Evolutionary conservation across 2,888 invertebrate genomes (phyloP).

Genomic region (Chalcis sispes): DNA sequence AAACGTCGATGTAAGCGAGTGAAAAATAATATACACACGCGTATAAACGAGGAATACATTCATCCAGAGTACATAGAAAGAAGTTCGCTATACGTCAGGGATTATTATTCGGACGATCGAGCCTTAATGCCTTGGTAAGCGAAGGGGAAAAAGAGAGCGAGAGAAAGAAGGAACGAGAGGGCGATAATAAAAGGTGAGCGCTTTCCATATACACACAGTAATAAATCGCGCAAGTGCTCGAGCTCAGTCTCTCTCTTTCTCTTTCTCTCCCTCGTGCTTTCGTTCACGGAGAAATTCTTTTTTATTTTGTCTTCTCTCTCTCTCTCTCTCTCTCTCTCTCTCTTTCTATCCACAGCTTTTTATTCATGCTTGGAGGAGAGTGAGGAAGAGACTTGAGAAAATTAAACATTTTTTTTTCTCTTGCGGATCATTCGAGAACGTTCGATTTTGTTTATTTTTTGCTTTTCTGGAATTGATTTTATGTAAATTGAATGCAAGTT

Average conservation of each 20-base stretch:
- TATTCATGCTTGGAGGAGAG: no score
- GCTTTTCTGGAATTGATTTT: neutral
- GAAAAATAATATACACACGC: neutral
- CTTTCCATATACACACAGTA: conserved; percentile 43
- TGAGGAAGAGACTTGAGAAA: conserved; percentile 3
- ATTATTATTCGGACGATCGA: conserved; percentile 56
- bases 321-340: neutral
- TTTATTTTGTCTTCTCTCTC: neutral
- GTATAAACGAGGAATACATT: conserved; percentile 18
- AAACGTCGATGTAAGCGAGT: neutral
- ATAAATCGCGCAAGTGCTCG: conserved; percentile 52
- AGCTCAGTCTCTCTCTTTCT: conserved; percentile 37
- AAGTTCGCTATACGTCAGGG: conserved; percentile 10
- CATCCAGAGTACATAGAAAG: neutral
- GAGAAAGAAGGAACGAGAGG: conserved; percentile 24
- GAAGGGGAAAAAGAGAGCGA: conserved; percentile 41
- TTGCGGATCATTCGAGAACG: neutral
- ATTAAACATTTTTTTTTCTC: conserved; percentile 26
- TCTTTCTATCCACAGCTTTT: neutral
- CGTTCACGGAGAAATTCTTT: neutral
- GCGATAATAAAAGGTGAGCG: conserved; percentile 49
- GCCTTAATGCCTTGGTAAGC: conserved; percentile 35
- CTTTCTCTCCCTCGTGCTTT: neutral
- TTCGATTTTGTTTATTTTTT: no score
- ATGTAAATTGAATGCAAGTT: no score